Evolutionary conservation across 2,113 vertebrate genomes (phyloP).

Genomic region (Leuciscus idus): DNA sequence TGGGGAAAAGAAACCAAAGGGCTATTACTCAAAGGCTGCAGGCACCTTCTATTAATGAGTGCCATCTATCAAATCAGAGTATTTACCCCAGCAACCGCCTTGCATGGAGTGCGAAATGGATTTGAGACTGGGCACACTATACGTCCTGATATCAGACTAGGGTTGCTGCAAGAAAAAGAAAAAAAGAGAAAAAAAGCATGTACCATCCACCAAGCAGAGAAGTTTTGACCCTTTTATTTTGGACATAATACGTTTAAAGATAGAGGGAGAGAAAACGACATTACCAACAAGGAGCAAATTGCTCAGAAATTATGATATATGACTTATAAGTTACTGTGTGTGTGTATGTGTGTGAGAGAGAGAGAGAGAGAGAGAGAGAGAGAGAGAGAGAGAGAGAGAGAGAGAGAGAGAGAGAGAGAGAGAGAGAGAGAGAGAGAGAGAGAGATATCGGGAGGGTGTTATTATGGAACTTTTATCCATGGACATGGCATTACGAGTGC

Average conservation of each 20-base stretch:
- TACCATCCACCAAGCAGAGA: conserved; percentile 1
- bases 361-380: no score
- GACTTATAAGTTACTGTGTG: not conserved
- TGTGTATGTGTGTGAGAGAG: not conserved
- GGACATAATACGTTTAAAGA: not conserved
- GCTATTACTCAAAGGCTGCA: conserved; percentile 60
- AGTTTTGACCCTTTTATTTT: not conserved
- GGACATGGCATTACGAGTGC: not conserved
- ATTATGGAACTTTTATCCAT: conserved; percentile 15
- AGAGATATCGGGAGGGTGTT: not conserved
- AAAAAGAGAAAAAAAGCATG: not conserved
- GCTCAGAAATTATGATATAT: not conserved
- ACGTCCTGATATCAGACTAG: conserved; percentile 25
- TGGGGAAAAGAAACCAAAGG: conserved; percentile 53
- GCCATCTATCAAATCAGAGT: conserved; percentile 55
- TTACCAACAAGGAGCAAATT: not conserved
- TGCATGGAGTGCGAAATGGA: conserved; percentile 30
- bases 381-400: no score
- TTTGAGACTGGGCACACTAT: conserved; percentile 32
- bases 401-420: no score
- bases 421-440: not conserved
- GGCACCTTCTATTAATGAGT: conserved; percentile 57
- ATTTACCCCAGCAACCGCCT: conserved; percentile 47
- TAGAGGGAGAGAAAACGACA: not conserved
- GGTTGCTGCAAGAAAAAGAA: not conserved